A percentile compares a stretch with the other conserved stretches of the same genome.
phyloP scores from a whole-genome alignment of 1,140 invertebrate genomes.

The Babylonia areolata region DNA sequence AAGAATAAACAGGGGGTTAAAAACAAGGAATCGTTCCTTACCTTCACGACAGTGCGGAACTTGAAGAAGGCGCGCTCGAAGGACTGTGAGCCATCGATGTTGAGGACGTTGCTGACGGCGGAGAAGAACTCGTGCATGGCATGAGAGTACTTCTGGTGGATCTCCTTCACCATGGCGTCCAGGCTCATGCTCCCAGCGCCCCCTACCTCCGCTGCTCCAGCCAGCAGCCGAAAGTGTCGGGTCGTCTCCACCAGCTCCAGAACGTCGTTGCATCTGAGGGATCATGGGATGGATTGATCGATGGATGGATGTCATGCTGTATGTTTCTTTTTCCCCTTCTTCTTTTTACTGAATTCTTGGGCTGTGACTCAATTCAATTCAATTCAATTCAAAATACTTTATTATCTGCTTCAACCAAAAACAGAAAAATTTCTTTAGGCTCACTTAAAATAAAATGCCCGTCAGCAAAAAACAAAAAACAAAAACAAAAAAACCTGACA shows the following conservation, averaged over 20 bases:
- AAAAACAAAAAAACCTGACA: no score
- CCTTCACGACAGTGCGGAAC: slow-evolving; percentile 74
- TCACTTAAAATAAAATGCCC: no score
- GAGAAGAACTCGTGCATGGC: slow-evolving; percentile 73
- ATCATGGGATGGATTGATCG: no score
- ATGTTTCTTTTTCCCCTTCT: no score
- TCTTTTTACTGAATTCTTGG: no score
- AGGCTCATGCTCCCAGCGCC: slow-evolving; percentile 73
- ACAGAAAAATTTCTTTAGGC: no score
- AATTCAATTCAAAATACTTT: no score
- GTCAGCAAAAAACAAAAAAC: no score
- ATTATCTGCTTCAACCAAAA: no score
- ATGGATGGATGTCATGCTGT: no score
- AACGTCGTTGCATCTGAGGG: slow-evolving; percentile 75
- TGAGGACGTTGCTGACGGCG: slow-evolving; percentile 71
- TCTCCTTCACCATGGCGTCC: slow-evolving; percentile 75
- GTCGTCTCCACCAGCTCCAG: slow-evolving; percentile 75
- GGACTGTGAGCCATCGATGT: slow-evolving; percentile 71
- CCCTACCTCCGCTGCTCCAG: slow-evolving; percentile 73
- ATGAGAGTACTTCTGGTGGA: slow-evolving; percentile 69
- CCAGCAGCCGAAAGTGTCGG: slow-evolving; percentile 73
- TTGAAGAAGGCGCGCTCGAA: slow-evolving; percentile 75
- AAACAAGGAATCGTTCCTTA: no score
- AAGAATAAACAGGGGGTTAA: no score
- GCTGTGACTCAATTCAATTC: neutral